phyloP scores from a whole-genome alignment of 2,797 vertebrate species.

The Eulemur mongoz region DNA sequence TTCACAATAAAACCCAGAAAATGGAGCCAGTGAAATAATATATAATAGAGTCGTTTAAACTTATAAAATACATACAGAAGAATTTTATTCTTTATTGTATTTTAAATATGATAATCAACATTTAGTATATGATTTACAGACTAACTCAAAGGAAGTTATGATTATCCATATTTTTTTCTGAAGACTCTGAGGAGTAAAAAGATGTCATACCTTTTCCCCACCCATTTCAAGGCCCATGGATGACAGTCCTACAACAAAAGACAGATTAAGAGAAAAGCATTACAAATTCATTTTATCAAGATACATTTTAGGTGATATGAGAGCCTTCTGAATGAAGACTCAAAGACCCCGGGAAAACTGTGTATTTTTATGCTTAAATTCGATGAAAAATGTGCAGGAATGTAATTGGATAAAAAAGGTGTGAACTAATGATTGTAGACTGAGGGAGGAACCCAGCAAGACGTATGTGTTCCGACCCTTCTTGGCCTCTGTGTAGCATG shows the following conservation, averaged over 20 bases:
- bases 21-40: background rate
- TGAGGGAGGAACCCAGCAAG: accelerated
- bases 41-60: background rate
- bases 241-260: background rate
- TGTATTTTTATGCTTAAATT: background rate
- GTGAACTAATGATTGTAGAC: too few relatives aligned
- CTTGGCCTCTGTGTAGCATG: too few relatives aligned
- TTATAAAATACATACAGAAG: background rate
- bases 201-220: background rate
- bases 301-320: background rate
- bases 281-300: background rate
- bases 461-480: background rate
- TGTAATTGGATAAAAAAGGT: too few relatives aligned
- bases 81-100: background rate
- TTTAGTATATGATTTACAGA: background rate
- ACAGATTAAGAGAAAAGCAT: background rate
- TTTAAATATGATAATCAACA: conserved; percentile 26
- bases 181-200: background rate
- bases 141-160: background rate
- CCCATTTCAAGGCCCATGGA: background rate
- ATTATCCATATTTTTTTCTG: background rate
- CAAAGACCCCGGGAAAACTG: background rate
- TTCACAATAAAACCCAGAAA: background rate
- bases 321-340: background rate
- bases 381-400: background rate